Conservation (phyloP, 2,797 vertebrate genomes). For the Vireo griseus region DNA sequence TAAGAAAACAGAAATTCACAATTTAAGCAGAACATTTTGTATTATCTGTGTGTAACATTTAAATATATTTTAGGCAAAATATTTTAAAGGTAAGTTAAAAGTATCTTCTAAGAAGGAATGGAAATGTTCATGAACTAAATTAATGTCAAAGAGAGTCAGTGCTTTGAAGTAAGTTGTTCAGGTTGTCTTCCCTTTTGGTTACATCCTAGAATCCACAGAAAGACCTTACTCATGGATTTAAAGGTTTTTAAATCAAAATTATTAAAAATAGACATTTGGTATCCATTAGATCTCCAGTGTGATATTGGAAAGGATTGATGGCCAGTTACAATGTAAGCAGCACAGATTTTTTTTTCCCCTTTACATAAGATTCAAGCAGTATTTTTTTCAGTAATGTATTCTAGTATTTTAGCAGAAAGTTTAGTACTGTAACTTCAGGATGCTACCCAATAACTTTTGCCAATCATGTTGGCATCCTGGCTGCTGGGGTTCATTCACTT, state of each 20-base stretch:
- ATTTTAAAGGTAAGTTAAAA: neutral
- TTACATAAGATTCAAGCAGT: neutral
- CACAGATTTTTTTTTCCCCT: rapidly evolving
- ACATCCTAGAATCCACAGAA: neutral
- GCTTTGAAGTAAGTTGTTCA: neutral
- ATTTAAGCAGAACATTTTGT: neutral
- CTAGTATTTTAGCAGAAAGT: neutral
- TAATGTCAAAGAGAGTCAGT: neutral
- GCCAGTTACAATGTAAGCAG: neutral
- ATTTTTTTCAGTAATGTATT: neutral
- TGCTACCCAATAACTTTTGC: neutral
- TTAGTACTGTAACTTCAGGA: neutral
- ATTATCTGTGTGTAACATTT: neutral
- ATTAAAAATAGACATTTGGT: neutral
- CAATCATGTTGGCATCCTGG: neutral
- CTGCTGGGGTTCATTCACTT: neutral
- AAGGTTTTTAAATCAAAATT: neutral
- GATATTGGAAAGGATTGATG: neutral
- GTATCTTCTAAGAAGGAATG: neutral
- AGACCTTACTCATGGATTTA: neutral
- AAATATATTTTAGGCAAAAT: neutral
- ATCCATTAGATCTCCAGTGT: neutral
- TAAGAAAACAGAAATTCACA: neutral
- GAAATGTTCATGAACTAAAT: neutral
- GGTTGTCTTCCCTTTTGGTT: neutral